Percentiles rank a stretch among this genome's conserved stretches.
These are phyloP conservation scores for Peromyscus leucopus DNA, from an alignment of 2,113 vertebrate species.

Conservation along the genomic window DNA sequence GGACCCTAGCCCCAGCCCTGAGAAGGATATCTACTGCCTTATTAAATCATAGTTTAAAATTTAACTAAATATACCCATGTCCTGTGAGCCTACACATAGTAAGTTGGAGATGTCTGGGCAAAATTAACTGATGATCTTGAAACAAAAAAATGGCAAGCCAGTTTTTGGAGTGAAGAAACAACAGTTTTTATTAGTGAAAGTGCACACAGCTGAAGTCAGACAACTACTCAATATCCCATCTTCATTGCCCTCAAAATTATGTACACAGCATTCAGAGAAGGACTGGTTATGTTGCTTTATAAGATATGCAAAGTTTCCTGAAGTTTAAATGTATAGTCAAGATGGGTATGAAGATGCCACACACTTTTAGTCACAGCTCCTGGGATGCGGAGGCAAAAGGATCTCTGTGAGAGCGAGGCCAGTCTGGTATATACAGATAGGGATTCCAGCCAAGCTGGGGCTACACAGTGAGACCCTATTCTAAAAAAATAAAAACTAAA, in stretches of 20 bases:
- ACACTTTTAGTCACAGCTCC: neutral
- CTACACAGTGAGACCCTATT: neutral
- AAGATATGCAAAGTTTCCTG: neutral
- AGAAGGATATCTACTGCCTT: neutral
- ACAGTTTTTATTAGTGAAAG: neutral
- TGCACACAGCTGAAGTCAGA: neutral
- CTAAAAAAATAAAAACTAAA: neutral
- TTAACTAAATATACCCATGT: too few species aligned
- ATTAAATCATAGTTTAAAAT: too few species aligned
- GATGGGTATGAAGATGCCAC: neutral
- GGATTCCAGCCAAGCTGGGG: neutral
- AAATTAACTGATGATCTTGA: neutral
- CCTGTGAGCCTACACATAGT: neutral
- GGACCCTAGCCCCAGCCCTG: neutral
- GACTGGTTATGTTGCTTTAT: neutral
- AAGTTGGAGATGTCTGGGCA: neutral
- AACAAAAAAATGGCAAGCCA: neutral
- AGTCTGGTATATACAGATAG: neutral
- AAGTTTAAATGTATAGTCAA: neutral
- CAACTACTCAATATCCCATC: neutral
- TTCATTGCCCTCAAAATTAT: neutral
- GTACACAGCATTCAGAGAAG: neutral
- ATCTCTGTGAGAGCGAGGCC: neutral
- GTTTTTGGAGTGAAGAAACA: slow-evolving; percentile 30
- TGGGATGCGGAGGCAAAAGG: neutral